Evolutionary conservation across 2,797 vertebrate species (phyloP), one percentile per base, ranked within the genome.

Genomic region (Parauchenoglanis ngamensis): DNA sequence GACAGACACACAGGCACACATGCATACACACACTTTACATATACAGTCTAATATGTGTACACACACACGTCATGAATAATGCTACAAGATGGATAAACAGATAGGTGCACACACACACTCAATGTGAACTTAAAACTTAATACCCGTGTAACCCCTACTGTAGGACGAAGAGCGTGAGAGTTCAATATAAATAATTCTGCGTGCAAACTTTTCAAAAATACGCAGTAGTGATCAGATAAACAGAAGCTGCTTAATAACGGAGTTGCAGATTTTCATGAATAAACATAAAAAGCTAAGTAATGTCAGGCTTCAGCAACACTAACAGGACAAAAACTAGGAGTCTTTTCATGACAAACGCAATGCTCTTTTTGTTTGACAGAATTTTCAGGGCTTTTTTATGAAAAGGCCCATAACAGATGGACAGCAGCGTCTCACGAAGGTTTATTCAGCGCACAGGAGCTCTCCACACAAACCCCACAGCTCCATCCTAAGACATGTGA

Each of bases 1-100:
- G 19, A 76, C 46, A 70, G 59, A 76, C 54, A 70, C 44, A 84
- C 73, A 89, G 11, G 52, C 12, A 12, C 72, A 80, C 82, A 84
- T 15, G 17, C 68, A 70, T 40, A 40, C 31, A 70, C 63, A 17
- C 63, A 35, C 15, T 3, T n/a, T 11, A 13, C 12, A 65, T 28
- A 12, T 1, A 68, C 67, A 35, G 28, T 1, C 4, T 6, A 3
- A 35, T 35, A 6, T 19, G 19, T 1, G 4, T 0, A 72, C 31
- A 44, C 35, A 40, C 68, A 68, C 65, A 35, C 65, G 13, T 35
- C 28, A 31, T 28, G 28, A 28, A 65, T 65, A 8, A 65, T 28
- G 12, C n/a, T 28, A 12, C 61, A 63, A 63, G 61, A 63, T 63
- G 11, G 2, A 61, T 61, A 61, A 2, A 35, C 35, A 35, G 35